Conservation (phyloP, 2,797 vertebrate species). For the Cryptoblepharus egeriae region DNA sequence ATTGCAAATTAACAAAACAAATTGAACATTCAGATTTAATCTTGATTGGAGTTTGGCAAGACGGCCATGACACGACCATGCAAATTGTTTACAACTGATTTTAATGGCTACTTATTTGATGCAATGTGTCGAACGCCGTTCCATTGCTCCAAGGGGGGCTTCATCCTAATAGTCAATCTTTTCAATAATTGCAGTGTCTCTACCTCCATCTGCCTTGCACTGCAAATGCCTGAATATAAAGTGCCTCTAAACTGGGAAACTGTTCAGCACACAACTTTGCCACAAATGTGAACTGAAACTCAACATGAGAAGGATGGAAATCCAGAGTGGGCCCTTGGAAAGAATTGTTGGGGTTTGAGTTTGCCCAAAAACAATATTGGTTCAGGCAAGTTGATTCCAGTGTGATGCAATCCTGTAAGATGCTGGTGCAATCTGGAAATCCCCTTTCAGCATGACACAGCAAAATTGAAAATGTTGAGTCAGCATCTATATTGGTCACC, state of each 20-base stretch:
- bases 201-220: slow-evolving; percentile 36
- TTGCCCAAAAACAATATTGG: too few species aligned
- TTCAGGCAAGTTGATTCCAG: too few species aligned
- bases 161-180: slow-evolving; percentile 45
- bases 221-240: slow-evolving; percentile 37
- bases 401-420: too few species aligned
- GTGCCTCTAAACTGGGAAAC: slow-evolving; percentile 32
- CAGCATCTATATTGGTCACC: too few species aligned
- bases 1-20: slow-evolving; percentile 45
- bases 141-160: neutral
- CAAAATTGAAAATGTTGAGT: too few species aligned
- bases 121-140: slow-evolving; percentile 8
- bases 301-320: neutral
- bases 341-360: too few species aligned
- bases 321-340: neutral
- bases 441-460: too few species aligned
- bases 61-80: neutral
- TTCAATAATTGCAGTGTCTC: slow-evolving; percentile 37
- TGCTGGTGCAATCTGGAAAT: too few species aligned
- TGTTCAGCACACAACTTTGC: neutral
- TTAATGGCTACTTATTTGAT: slow-evolving; percentile 45
- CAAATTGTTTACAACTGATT: slow-evolving; percentile 47
- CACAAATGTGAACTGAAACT: neutral
- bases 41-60: slow-evolving; percentile 36
- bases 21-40: slow-evolving; percentile 40